Evolutionary conservation across 2,113 vertebrate genomes (phyloP).

Genomic region (Acrocephalus arundinaceus): DNA sequence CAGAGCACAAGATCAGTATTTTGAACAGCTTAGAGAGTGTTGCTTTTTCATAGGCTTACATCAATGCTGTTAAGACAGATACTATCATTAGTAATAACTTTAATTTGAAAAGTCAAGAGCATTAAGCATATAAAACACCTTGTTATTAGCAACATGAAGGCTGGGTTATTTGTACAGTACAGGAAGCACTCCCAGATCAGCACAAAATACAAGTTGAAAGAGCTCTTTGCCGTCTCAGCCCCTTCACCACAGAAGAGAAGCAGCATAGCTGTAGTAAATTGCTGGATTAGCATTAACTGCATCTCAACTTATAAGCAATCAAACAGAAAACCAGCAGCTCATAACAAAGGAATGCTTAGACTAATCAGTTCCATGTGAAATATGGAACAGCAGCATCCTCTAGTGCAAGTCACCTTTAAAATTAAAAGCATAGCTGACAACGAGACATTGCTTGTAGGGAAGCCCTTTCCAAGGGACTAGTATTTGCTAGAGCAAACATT

Average conservation of each 20-base stretch:
- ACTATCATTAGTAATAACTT: background rate
- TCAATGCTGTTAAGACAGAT: conserved; percentile 1
- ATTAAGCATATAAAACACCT: conserved; percentile 42
- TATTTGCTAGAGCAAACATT: conserved; percentile 57
- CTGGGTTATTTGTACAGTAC: conserved; percentile 10
- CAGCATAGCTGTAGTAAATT: background rate
- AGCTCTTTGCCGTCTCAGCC: conserved; percentile 20
- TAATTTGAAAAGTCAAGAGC: conserved; percentile 39
- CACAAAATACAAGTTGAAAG: background rate
- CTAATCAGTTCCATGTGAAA: conserved; percentile 37
- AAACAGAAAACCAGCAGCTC: conserved; percentile 50
- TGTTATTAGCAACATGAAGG: conserved; percentile 27
- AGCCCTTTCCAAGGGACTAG: conserved; percentile 48
- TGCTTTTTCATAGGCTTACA: background rate
- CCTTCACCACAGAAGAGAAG: conserved; percentile 14
- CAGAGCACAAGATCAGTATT: background rate
- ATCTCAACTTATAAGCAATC: conserved; percentile 13
- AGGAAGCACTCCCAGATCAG: conserved; percentile 30
- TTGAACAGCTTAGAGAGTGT: background rate
- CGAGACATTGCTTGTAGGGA: conserved; percentile 53
- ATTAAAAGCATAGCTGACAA: conserved; percentile 44
- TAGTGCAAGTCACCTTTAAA: conserved; percentile 63
- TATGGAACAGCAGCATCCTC: conserved; percentile 60
- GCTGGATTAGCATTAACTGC: conserved; percentile 23
- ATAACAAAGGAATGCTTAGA: conserved; percentile 41